Evolutionary conservation across 2,113 vertebrate species (phyloP).

Genomic region (Chinchilla lanigera): DNA sequence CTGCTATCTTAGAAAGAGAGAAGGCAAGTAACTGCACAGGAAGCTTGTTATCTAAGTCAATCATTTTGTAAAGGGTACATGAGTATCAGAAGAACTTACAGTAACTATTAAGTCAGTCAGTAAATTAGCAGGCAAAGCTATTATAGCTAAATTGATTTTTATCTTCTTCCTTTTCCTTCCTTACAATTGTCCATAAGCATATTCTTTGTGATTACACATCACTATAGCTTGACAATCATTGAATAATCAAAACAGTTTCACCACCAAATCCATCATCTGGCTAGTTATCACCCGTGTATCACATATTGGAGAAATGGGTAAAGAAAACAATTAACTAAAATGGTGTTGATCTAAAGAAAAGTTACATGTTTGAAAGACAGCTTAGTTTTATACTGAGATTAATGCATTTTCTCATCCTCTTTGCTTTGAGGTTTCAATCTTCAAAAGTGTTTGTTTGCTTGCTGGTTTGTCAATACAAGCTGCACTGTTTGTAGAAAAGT

Average conservation of each 20-base stretch:
- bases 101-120: slow-evolving; percentile 73
- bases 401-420: neutral
- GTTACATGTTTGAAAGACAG: neutral
- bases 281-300: slow-evolving; percentile 61
- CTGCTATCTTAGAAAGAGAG: neutral
- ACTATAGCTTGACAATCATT: slow-evolving; percentile 72
- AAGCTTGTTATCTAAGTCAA: slow-evolving; percentile 63
- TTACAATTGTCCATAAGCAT: slow-evolving; percentile 73
- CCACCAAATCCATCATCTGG: slow-evolving; percentile 79
- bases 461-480: neutral
- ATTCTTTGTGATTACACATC: slow-evolving; percentile 76
- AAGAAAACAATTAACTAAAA: slow-evolving; percentile 61
- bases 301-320: neutral
- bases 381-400: slow-evolving; percentile 22
- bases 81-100: slow-evolving; percentile 69
- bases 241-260: slow-evolving; percentile 80
- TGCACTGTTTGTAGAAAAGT: neutral
- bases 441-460: neutral
- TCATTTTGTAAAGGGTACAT: slow-evolving; percentile 45
- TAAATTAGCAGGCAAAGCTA: slow-evolving; percentile 72
- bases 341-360: neutral
- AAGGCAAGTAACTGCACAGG: slow-evolving; percentile 16
- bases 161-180: slow-evolving; percentile 72
- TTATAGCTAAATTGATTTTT: slow-evolving; percentile 45
- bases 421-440: slow-evolving; percentile 11